Percentiles rank a stretch among this genome's conserved stretches.
phyloP scores from a whole-genome alignment of 2,113 vertebrate genomes.

The Grallaria varia region DNA sequence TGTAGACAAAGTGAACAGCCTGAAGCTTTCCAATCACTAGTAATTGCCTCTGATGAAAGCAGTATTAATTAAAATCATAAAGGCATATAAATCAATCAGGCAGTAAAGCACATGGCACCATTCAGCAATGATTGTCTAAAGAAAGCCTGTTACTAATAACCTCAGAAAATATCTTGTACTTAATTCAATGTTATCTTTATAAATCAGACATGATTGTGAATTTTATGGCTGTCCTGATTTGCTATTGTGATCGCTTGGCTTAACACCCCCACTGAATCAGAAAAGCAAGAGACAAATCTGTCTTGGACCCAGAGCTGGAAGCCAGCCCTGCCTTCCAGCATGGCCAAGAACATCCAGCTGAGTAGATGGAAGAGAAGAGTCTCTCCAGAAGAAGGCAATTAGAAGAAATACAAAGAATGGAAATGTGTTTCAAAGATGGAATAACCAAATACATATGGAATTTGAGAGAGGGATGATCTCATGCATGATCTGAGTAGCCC shows the following conservation, averaged over 20 bases:
- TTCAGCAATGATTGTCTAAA: not conserved
- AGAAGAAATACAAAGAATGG: conserved; percentile 45
- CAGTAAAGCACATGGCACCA: not conserved
- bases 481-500: not conserved
- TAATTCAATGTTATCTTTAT: conserved; percentile 42
- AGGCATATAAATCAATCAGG: conserved; percentile 18
- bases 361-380: conserved; percentile 22
- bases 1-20: not conserved
- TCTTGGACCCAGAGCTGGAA: conserved; percentile 1
- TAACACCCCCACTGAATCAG: conserved; percentile 20
- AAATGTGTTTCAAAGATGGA: not conserved
- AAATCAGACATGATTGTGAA: conserved; percentile 6
- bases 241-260: not conserved
- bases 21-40: not conserved
- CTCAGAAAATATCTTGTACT: not conserved
- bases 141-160: conserved; percentile 19
- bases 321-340: conserved; percentile 22
- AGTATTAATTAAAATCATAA: conserved; percentile 38
- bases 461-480: conserved; percentile 39
- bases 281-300: conserved; percentile 12
- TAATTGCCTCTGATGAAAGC: not conserved
- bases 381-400: conserved; percentile 39
- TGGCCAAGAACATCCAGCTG: conserved; percentile 35
- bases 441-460: conserved; percentile 22
- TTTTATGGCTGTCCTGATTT: conserved; percentile 43